A percentile compares a stretch with the other conserved stretches of the same genome.
Conservation (phyloP, 2,888 invertebrate genomes). For the Hipparchia sbordonii region DNA sequence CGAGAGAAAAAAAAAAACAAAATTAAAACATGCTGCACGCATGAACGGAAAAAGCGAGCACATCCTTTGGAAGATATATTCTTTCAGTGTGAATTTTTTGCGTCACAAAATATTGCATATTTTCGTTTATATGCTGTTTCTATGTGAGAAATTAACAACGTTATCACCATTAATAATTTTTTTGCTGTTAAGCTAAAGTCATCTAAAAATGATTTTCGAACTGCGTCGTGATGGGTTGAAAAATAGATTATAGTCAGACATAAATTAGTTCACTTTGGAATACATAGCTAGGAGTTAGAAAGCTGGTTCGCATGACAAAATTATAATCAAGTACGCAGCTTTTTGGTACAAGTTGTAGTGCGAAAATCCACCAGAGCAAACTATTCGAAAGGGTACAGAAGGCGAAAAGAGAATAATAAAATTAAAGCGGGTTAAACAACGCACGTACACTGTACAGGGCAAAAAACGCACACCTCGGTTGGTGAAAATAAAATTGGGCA, state of each 20-base stretch:
- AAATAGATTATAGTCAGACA: too few relatives aligned
- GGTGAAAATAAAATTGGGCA: conserved; percentile 11
- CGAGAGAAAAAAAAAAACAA: background rate
- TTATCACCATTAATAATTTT: background rate
- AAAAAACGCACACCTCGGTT: background rate
- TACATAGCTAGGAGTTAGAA: too few relatives aligned
- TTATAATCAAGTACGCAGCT: background rate
- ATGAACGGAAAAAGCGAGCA: conserved; percentile 10
- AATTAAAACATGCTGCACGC: conserved; percentile 14
- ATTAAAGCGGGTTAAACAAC: background rate
- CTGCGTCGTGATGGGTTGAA: too few relatives aligned
- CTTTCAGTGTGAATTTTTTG: conserved; percentile 10
- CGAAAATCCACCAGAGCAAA: background rate
- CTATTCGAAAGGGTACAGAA: background rate
- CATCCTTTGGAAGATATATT: background rate
- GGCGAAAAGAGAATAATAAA: background rate
- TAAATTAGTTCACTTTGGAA: too few relatives aligned
- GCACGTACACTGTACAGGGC: background rate
- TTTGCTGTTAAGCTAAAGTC: too few relatives aligned
- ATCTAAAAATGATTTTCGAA: too few relatives aligned
- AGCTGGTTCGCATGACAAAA: background rate
- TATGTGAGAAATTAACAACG: background rate
- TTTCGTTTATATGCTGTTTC: background rate
- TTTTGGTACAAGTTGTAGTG: background rate
- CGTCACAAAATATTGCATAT: conserved; percentile 5